Evolutionary conservation across 2,888 invertebrate genomes (phyloP).

Genomic region (Mechanitis messenoides): DNA sequence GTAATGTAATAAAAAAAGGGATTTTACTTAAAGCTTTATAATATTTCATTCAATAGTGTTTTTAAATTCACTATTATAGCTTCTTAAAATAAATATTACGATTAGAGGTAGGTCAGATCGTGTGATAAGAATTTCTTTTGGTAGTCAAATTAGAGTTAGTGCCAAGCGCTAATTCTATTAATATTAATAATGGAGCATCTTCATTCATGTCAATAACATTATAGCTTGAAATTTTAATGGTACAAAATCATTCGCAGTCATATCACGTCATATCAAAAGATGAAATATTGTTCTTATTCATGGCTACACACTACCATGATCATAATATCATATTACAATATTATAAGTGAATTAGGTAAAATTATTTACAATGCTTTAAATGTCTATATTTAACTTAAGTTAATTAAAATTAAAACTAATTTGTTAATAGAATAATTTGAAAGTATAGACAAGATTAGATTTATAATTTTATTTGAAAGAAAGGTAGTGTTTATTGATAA

Average conservation of each 20-base stretch:
- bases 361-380: constrained; percentile 26
- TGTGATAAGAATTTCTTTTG: constrained; percentile 18
- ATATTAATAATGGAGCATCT: constrained; percentile 7
- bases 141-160: constrained; percentile 24
- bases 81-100: constrained; percentile 38
- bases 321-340: constrained; percentile 11
- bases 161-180: constrained; percentile 29
- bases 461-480: too few relatives aligned
- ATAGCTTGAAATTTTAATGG: constrained; percentile 33
- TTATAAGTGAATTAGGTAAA: constrained; percentile 17
- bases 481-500: too few relatives aligned
- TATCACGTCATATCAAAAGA: constrained; percentile 67
- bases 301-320: constrained; percentile 9
- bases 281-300: constrained; percentile 11
- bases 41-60: constrained; percentile 38
- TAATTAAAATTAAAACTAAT: background rate
- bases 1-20: constrained; percentile 37
- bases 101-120: constrained; percentile 24
- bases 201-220: constrained; percentile 13
- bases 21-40: constrained; percentile 54
- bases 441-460: too few relatives aligned
- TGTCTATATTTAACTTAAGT: constrained; percentile 16
- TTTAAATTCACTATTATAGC: constrained; percentile 24
- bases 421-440: too few relatives aligned
- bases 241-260: constrained; percentile 70